Percentiles rank a stretch among this genome's conserved stretches.
phyloP scores from a whole-genome alignment of 2,797 vertebrate species.

The Micrastur ruficollis region DNA sequence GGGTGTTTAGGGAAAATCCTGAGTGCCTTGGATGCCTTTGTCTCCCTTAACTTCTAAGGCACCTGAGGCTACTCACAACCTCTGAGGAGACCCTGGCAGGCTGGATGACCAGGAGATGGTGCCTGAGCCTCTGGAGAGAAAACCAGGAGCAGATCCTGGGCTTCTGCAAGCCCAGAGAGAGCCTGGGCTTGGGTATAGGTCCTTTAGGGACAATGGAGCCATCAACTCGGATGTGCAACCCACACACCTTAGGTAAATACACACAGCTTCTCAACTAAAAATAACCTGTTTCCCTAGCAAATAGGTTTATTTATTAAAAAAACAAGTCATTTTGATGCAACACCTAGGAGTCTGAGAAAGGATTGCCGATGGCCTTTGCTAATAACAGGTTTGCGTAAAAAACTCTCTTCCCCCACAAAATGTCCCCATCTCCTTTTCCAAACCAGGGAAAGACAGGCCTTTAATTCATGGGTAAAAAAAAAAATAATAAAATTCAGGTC shows the following conservation, averaged over 20 bases:
- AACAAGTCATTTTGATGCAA: not conserved
- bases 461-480: constrained; percentile 16
- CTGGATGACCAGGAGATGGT: not conserved
- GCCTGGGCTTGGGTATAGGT: not conserved
- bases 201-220: constrained; percentile 35
- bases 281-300: not conserved
- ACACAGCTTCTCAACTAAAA: not conserved
- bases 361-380: not conserved
- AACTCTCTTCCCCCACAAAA: constrained; percentile 18
- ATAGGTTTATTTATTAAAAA: not conserved
- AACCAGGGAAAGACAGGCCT: constrained; percentile 48
- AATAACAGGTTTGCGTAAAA: constrained; percentile 43
- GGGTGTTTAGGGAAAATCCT: not conserved
- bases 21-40: not conserved
- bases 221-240: not conserved
- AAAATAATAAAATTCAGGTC: not conserved
- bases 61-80: not conserved
- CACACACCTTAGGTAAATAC: not conserved
- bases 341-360: not conserved
- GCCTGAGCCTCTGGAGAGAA: not conserved
- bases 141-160: not conserved
- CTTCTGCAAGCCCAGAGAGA: not conserved
- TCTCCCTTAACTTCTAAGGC: not conserved
- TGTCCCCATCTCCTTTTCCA: constrained; percentile 57
- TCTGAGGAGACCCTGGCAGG: not conserved